phyloP scores from a whole-genome alignment of 1,140 invertebrate genomes.

The Apis florea region DNA sequence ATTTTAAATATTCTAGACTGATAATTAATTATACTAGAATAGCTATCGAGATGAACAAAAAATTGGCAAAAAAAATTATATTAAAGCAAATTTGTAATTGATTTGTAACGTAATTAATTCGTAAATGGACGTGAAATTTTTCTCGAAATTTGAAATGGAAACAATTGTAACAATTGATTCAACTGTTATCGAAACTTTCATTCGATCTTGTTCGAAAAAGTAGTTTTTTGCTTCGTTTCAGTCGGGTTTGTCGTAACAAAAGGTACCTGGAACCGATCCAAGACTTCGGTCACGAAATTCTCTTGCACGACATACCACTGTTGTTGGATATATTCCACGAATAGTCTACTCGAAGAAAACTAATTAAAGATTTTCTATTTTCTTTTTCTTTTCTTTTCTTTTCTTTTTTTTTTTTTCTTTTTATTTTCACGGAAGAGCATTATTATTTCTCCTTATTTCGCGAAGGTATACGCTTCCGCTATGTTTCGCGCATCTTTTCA shows the following conservation, averaged over 20 bases:
- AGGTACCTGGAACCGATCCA: constrained; percentile 18
- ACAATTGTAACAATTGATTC: neutral
- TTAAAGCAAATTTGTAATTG: too few relatives aligned
- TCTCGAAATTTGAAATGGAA: neutral
- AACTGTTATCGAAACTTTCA: neutral
- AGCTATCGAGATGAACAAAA: too few relatives aligned
- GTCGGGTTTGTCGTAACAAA: neutral
- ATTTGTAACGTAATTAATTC: too few relatives aligned
- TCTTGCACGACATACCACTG: neutral
- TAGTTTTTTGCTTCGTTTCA: neutral
- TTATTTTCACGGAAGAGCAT: neutral
- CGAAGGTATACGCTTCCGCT: neutral
- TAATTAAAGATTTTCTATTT: constrained; percentile 7
- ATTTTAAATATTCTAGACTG: too few relatives aligned
- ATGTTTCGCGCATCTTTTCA: too few relatives aligned
- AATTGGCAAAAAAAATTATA: too few relatives aligned
- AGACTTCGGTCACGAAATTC: constrained; percentile 21
- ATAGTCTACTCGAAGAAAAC: neutral
- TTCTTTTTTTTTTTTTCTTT: neutral
- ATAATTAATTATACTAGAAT: too few relatives aligned
- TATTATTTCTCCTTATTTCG: too few relatives aligned
- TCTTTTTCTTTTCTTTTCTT: neutral
- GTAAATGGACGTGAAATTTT: too few relatives aligned
- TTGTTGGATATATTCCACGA: neutral
- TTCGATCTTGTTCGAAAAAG: neutral